phyloP scores from a whole-genome alignment of 2,888 invertebrate species.

The Cheiracanthium punctorium region DNA sequence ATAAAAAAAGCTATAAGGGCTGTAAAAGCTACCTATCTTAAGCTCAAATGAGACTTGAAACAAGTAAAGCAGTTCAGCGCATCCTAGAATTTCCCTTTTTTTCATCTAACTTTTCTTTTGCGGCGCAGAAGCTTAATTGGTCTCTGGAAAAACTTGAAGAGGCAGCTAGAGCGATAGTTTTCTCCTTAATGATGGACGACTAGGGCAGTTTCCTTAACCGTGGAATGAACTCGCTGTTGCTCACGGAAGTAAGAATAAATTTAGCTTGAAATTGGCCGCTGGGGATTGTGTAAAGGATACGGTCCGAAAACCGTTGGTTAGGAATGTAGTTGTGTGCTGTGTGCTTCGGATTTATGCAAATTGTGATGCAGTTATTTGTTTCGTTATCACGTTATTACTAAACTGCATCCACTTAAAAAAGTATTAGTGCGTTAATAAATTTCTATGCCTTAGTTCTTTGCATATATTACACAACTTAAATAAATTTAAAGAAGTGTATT shows the following conservation, averaged over 20 bases:
- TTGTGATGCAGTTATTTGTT: too few species aligned
- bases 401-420: too few species aligned
- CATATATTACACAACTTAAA: too few species aligned
- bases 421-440: too few species aligned
- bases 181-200: constrained; percentile 42
- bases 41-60: constrained; percentile 58
- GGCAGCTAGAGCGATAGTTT: constrained; percentile 34
- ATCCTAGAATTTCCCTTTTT: constrained; percentile 23
- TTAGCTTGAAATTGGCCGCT: constrained; percentile 34
- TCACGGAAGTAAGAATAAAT: constrained; percentile 1
- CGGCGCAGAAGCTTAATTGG: constrained; percentile 49
- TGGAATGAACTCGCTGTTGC: neutral
- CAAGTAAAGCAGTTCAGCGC: constrained; percentile 52
- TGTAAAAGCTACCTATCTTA: constrained; percentile 32
- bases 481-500: too few species aligned
- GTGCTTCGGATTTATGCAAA: too few species aligned
- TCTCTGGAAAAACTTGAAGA: constrained; percentile 44
- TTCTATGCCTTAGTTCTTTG: too few species aligned
- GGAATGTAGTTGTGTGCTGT: too few species aligned
- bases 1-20: neutral
- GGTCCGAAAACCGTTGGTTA: too few species aligned
- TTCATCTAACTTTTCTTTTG: constrained; percentile 20
- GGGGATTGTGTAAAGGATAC: constrained; percentile 24
- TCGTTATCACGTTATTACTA: too few species aligned
- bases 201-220: constrained; percentile 23